phyloP scores from a whole-genome alignment of 2,113 vertebrate species.

The Takifugu bimaculatus region DNA sequence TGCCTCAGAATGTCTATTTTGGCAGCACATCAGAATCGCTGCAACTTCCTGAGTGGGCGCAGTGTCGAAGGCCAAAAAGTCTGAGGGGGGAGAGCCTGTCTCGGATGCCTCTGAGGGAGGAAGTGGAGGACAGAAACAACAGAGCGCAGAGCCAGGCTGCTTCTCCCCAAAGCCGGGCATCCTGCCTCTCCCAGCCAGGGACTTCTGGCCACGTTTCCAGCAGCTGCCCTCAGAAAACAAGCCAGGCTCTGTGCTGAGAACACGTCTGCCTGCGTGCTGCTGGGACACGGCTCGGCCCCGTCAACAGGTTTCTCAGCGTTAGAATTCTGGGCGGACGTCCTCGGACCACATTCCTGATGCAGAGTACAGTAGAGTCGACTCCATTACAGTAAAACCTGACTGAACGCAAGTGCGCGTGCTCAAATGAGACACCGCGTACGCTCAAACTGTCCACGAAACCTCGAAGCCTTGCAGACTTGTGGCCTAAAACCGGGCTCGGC shows the following conservation, averaged over 20 bases:
- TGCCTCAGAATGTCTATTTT: conserved; percentile 36
- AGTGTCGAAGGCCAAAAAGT: conserved; percentile 55
- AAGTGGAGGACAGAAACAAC: conserved; percentile 55
- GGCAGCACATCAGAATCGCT: conserved; percentile 61
- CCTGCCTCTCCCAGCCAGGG: conserved; percentile 61
- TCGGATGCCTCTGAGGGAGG: conserved; percentile 59
- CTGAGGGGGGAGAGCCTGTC: conserved; percentile 56
- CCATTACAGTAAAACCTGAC: neutral
- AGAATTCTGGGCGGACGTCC: conserved; percentile 32
- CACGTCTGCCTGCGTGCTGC: conserved; percentile 22
- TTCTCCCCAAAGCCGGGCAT: conserved; percentile 63
- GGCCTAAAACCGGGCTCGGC: no score
- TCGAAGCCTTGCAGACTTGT: no score
- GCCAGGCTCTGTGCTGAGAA: conserved; percentile 60
- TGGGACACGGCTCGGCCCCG: conserved; percentile 42
- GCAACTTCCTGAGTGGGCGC: conserved; percentile 64
- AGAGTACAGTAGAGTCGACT: conserved; percentile 12
- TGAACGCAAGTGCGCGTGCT: no score
- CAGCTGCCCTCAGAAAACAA: conserved; percentile 73
- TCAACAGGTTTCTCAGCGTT: conserved; percentile 43
- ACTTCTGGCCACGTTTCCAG: conserved; percentile 67
- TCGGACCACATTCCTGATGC: conserved; percentile 30
- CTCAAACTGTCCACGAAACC: no score
- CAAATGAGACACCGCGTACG: no score
- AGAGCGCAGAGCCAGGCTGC: conserved; percentile 46